Evolutionary conservation across 2,113 vertebrate genomes (phyloP).

Genomic region (Eublepharis macularius): DNA sequence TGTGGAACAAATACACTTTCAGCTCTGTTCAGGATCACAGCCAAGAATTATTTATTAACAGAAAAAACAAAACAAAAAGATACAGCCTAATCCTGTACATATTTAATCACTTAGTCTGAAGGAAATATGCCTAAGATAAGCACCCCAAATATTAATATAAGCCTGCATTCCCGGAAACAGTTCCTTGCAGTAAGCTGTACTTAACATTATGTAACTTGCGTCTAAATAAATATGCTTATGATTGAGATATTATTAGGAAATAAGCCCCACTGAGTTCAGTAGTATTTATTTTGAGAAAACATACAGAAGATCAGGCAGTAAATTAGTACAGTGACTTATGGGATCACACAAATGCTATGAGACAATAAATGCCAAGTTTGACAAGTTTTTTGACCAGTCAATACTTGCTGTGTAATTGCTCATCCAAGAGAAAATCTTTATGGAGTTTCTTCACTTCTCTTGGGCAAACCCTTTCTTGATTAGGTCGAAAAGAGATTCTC

Average conservation of each 20-base stretch:
- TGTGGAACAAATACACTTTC: background rate
- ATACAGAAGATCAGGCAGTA: background rate
- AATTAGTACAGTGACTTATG: background rate
- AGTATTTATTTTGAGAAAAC: background rate
- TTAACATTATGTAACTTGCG: background rate
- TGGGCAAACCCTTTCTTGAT: constrained; percentile 40
- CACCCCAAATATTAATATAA: background rate
- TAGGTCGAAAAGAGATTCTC: constrained; percentile 40
- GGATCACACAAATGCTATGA: background rate
- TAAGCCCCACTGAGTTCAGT: background rate
- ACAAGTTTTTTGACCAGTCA: background rate
- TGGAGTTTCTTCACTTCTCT: constrained; percentile 42
- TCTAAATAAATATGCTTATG: background rate
- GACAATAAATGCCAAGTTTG: background rate
- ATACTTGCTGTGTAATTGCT: constrained; percentile 43
- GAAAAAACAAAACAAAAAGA: background rate
- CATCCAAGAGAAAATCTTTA: constrained; percentile 26
- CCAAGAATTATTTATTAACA: background rate
- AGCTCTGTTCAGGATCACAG: background rate
- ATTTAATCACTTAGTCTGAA: background rate
- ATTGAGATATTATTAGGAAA: background rate
- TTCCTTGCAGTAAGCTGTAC: background rate
- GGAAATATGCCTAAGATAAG: background rate
- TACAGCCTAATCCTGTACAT: background rate
- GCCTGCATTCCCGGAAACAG: background rate